These are phyloP conservation scores for Mugil cephalus DNA, from an alignment of 2,113 vertebrate species.

Conservation along the genomic window DNA sequence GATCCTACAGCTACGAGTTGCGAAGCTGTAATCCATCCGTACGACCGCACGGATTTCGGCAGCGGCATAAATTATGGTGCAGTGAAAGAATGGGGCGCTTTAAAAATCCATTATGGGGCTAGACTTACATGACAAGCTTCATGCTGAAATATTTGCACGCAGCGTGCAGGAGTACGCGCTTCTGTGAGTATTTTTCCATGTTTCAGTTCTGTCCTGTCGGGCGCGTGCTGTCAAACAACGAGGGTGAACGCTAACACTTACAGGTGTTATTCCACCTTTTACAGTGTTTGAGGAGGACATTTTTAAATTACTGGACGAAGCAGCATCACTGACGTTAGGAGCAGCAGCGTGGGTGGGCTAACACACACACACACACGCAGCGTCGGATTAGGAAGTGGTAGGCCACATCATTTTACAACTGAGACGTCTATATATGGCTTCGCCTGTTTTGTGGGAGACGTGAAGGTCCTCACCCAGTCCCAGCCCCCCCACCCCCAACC, in stretches of 20 bases:
- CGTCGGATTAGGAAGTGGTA: slow-evolving; percentile 90
- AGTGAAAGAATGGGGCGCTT: slow-evolving; percentile 40
- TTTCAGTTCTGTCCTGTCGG: no score
- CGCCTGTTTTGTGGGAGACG: slow-evolving; percentile 76
- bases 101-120: slow-evolving; percentile 38
- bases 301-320: slow-evolving; percentile 40
- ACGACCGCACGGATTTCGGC: slow-evolving; percentile 60
- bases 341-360: slow-evolving; percentile 88
- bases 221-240: neutral
- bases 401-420: slow-evolving; percentile 89
- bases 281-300: slow-evolving; percentile 19
- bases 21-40: slow-evolving; percentile 46
- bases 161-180: slow-evolving; percentile 34
- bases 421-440: slow-evolving; percentile 86
- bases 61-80: slow-evolving; percentile 57
- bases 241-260: neutral
- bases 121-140: slow-evolving; percentile 24
- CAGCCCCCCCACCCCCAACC: neutral
- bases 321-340: slow-evolving; percentile 3
- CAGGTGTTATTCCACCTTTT: slow-evolving; percentile 41
- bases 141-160: slow-evolving; percentile 43
- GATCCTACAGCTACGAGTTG: slow-evolving; percentile 51
- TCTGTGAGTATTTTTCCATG: slow-evolving; percentile 10
- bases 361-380: slow-evolving; percentile 85
- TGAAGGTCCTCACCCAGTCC: slow-evolving; percentile 64